Conservation (phyloP, 2,113 vertebrate genomes). For the Platichthys stellatus region DNA sequence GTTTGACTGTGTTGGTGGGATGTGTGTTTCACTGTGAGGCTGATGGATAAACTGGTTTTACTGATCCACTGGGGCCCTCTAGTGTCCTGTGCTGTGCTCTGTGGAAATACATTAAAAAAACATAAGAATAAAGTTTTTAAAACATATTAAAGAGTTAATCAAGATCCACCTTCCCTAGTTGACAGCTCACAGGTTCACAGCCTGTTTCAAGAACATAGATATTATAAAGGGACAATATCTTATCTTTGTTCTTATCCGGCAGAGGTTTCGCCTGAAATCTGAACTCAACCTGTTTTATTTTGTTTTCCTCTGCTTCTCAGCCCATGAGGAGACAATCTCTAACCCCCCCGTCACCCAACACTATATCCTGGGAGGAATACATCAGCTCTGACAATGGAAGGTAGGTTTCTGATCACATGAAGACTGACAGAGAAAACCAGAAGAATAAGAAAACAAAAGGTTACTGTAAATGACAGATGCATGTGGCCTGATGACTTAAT, state of each 20-base stretch:
- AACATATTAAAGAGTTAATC: too few relatives aligned
- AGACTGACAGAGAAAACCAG: neutral
- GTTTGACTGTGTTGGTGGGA: too few relatives aligned
- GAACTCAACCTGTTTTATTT: neutral
- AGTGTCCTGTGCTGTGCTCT: conserved; percentile 14
- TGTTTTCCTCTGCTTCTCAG: conserved; percentile 69
- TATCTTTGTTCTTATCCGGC: too few relatives aligned
- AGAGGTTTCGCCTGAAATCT: neutral
- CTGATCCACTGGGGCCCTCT: conserved; percentile 46
- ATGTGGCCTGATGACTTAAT: too few relatives aligned
- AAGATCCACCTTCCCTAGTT: too few relatives aligned
- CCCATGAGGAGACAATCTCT: conserved; percentile 93
- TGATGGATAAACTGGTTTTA: neutral
- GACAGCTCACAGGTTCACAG: too few relatives aligned
- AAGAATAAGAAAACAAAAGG: neutral
- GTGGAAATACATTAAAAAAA: neutral
- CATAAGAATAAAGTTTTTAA: neutral
- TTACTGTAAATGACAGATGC: neutral
- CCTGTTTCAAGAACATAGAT: too few relatives aligned
- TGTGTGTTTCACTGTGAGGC: neutral
- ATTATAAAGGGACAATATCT: too few relatives aligned
- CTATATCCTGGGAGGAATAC: conserved; percentile 98
- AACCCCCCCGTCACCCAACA: conserved; percentile 91
- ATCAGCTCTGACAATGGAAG: conserved; percentile 96
- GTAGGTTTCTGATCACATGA: conserved; percentile 74